phyloP scores from a whole-genome alignment of 2,888 invertebrate genomes.

The Cephus pulcher region DNA sequence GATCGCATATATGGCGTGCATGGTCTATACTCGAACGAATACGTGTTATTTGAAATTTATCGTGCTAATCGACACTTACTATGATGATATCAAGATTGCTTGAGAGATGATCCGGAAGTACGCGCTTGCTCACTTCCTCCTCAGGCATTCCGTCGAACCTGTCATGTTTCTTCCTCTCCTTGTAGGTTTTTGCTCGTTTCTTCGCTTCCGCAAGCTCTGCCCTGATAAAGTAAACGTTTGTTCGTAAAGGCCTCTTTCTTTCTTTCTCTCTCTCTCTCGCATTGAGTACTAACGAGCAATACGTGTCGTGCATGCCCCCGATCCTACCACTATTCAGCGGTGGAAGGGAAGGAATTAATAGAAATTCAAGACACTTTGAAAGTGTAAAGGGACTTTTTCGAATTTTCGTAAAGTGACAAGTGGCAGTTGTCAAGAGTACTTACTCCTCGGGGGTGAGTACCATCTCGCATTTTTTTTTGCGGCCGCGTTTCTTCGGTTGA shows the following conservation, averaged over 20 bases:
- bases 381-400: neutral
- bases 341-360: neutral
- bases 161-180: conserved; percentile 94
- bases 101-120: conserved; percentile 93
- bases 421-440: conserved; percentile 27
- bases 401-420: neutral
- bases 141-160: conserved; percentile 96
- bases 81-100: conserved; percentile 97
- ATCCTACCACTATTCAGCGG: too few species aligned
- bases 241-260: neutral
- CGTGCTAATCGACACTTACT: conserved; percentile 76
- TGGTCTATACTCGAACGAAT: neutral
- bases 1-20: too few species aligned
- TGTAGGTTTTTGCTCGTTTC: conserved; percentile 68
- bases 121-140: conserved; percentile 93
- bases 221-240: conserved; percentile 35
- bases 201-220: conserved; percentile 66
- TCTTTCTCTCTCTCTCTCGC: neutral
- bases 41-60: neutral
- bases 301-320: too few species aligned
- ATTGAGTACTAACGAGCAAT: too few species aligned
- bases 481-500: conserved; percentile 83
- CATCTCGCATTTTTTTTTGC: conserved; percentile 81
- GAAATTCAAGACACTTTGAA: neutral
- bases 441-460: conserved; percentile 67